phyloP scores from a whole-genome alignment of 2,797 vertebrate species.

The Uromys caudimaculatus region DNA sequence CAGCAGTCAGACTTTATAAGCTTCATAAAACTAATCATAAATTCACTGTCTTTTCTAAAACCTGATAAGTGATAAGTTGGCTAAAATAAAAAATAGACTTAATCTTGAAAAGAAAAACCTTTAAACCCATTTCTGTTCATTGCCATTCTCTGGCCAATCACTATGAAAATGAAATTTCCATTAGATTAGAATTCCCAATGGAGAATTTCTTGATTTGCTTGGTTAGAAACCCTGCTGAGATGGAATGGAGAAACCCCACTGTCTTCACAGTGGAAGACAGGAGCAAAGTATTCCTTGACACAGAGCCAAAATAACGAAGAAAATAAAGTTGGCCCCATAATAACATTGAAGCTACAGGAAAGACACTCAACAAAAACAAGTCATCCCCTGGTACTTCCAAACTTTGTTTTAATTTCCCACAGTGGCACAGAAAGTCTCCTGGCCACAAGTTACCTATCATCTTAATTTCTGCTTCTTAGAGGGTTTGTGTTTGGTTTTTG shows the following conservation, averaged over 20 bases:
- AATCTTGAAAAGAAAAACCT: neutral
- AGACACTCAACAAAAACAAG: conserved; percentile 77
- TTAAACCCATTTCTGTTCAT: neutral
- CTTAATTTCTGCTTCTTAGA: conserved; percentile 88
- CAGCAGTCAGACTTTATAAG: conserved; percentile 23
- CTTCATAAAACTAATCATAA: neutral
- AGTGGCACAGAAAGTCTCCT: conserved; percentile 84
- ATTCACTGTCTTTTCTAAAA: conserved; percentile 41
- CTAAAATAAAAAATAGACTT: neutral
- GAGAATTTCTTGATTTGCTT: conserved; percentile 56
- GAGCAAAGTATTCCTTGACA: conserved; percentile 74
- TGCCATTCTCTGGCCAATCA: conserved; percentile 28
- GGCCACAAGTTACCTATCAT: conserved; percentile 89
- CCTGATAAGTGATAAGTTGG: neutral
- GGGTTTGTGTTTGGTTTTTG: conserved; percentile 85
- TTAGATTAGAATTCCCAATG: conserved; percentile 52
- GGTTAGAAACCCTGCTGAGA: conserved; percentile 49
- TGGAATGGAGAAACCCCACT: conserved; percentile 33
- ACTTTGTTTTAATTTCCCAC: conserved; percentile 86
- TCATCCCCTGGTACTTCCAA: conserved; percentile 66
- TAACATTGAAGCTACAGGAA: conserved; percentile 78
- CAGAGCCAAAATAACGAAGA: conserved; percentile 69
- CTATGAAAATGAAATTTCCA: conserved; percentile 57
- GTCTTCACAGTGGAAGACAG: conserved; percentile 57
- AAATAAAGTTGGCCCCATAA: conserved; percentile 67